phyloP scores from a whole-genome alignment of 64 coral and sea anemone species.

The Orbicella faveolata region DNA sequence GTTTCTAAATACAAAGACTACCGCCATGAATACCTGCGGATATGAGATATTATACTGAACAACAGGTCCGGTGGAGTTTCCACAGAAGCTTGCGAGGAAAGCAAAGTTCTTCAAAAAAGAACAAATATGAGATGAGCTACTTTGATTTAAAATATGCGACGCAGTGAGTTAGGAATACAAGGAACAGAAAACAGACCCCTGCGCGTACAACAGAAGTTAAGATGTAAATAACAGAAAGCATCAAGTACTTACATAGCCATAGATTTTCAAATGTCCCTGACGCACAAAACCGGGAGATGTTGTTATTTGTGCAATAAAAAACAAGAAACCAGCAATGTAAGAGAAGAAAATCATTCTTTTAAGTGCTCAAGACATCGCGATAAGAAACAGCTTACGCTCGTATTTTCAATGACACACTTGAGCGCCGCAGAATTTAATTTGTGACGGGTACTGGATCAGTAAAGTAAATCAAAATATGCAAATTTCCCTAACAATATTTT shows the following conservation, averaged over 20 bases:
- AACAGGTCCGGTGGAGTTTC: conserved; percentile 16
- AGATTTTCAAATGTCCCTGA: background rate
- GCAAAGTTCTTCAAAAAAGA: conserved; percentile 29
- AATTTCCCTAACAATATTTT: background rate
- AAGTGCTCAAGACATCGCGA: background rate
- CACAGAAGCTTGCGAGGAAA: conserved; percentile 38
- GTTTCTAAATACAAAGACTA: background rate
- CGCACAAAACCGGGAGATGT: background rate
- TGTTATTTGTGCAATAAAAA: background rate
- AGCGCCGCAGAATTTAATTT: conserved; percentile 5
- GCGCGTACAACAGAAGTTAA: background rate
- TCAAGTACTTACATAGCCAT: conserved; percentile 18
- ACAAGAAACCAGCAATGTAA: background rate
- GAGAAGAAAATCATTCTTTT: background rate
- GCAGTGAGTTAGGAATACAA: background rate
- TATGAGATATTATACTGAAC: conserved; percentile 31
- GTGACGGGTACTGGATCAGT: background rate
- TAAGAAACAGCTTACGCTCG: background rate
- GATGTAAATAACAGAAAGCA: background rate
- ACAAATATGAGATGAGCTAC: background rate
- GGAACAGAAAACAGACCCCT: background rate
- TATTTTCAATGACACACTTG: conserved; percentile 10
- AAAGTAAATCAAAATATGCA: background rate
- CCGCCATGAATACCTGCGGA: conserved; percentile 1
- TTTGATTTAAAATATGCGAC: too few species aligned